Percentiles rank a stretch among this genome's conserved stretches.
Evolutionary conservation across 1,140 invertebrate species (phyloP).

Genomic region (Papilio xuthus): DNA sequence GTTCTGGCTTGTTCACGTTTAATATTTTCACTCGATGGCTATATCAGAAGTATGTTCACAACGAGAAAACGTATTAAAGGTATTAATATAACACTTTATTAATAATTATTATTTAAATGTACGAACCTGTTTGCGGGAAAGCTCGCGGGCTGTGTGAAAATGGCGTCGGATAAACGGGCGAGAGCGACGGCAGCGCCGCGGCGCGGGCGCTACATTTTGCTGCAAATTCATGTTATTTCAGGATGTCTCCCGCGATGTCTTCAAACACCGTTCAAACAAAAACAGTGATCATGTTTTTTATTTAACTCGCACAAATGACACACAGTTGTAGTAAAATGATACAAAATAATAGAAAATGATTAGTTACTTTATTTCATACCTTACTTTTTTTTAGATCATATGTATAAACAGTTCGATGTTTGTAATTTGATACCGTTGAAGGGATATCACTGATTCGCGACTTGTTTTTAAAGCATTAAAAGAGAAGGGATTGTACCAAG

Average conservation of each 20-base stretch:
- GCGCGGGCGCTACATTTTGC: slow-evolving; percentile 67
- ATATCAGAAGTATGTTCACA: neutral
- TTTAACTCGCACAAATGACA: slow-evolving; percentile 15
- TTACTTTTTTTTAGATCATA: neutral
- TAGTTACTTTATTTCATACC: neutral
- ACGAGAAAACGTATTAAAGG: neutral
- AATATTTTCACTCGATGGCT: slow-evolving; percentile 24
- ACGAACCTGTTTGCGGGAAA: slow-evolving; percentile 77
- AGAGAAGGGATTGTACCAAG: neutral
- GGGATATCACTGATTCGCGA: neutral
- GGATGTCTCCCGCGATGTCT: slow-evolving; percentile 80
- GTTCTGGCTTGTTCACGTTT: slow-evolving; percentile 60
- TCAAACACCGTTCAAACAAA: slow-evolving; percentile 64
- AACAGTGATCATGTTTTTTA: slow-evolving; percentile 43
- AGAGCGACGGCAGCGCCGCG: slow-evolving; percentile 71
- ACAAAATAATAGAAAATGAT: neutral
- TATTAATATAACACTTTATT: slow-evolving; percentile 30
- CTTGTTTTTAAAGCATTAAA: neutral
- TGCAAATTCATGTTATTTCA: slow-evolving; percentile 80
- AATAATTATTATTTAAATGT: slow-evolving; percentile 48
- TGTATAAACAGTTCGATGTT: slow-evolving; percentile 24
- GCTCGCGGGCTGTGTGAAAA: slow-evolving; percentile 76
- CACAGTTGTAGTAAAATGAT: neutral
- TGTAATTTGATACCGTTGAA: slow-evolving; percentile 33
- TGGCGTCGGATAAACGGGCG: slow-evolving; percentile 73